These are phyloP conservation scores for Halictus quadricinctus DNA, from an alignment of 2,888 invertebrate species.

Conservation along the genomic window DNA sequence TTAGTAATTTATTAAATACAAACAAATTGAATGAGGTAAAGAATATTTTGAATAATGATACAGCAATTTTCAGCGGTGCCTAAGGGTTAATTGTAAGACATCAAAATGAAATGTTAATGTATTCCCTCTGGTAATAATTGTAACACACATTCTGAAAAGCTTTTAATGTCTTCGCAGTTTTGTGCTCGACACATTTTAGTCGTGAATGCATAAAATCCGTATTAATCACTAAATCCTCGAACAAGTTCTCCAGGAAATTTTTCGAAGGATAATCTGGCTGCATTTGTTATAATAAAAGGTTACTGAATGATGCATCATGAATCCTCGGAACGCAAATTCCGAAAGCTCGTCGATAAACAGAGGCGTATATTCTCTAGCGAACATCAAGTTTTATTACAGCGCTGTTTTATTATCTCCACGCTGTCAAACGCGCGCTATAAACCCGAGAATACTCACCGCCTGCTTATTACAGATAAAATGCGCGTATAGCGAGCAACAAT, in stretches of 20 bases:
- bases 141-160: no score
- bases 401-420: not conserved
- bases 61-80: no score
- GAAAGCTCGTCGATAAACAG: constrained; percentile 1
- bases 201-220: no score
- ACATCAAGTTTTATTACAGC: not conserved
- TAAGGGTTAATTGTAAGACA: no score
- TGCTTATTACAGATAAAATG: constrained; percentile 5
- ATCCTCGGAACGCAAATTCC: not conserved
- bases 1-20: no score
- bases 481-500: not conserved
- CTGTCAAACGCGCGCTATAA: not conserved
- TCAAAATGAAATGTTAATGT: no score
- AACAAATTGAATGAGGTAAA: no score
- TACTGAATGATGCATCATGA: not conserved
- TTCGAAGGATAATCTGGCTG: not conserved
- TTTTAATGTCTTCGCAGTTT: no score
- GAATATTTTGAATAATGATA: no score
- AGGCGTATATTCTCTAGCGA: not conserved
- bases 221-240: no score
- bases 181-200: no score
- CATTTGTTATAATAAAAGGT: not conserved
- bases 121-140: no score
- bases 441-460: not conserved
- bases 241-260: not conserved